Evolutionary conservation across 2,797 vertebrate genomes (phyloP), one percentile per base, ranked within the genome.

Genomic region (Acanthis flammea): DNA sequence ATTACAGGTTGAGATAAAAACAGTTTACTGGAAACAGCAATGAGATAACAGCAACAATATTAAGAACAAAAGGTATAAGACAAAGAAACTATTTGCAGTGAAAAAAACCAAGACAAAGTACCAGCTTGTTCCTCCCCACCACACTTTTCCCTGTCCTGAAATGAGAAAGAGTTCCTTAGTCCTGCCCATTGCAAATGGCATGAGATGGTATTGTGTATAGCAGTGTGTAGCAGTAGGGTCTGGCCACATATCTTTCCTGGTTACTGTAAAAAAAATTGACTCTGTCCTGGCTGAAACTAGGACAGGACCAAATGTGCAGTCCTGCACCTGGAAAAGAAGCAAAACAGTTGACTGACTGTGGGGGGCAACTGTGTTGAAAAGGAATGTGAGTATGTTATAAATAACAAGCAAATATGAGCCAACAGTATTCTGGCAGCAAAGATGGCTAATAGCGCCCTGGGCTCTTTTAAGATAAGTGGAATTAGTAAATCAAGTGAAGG

Each of bases 311-410:
- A 41, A 57, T 6, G 9, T 42, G 14, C 61, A 82, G 51, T 76
- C 31, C 44, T 73, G 31, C n/a, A 27, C 5, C 23, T 62, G 23
- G 63, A 47, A 85, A 82, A 47, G 48, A 79, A 54, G 47, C 25
- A 66, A 14, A 68, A 47, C 19, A 51, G 58, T 42, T 39, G 45
- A 48, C 18, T 85, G 47, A 42, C 25, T 77, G 47, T 14, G 21
- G 17, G 45, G 62, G 63, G 27, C 25, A 82, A 15, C 44, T 47
- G 22, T 79, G 50, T 54, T 5, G 6, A 54, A 87, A 51, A 21
- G 27, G 31, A 68, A 23, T 0, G 0, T 9, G 31, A n/a, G 50
- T 31, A 31, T 68, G 5, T 54, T 58, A 65, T 21, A 80, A 37
- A 24, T 44, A 80, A 58, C 31, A 70, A 66, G 30, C 21, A 84